Conservation (phyloP, 2,113 vertebrate genomes). For the Catharus minimus region DNA sequence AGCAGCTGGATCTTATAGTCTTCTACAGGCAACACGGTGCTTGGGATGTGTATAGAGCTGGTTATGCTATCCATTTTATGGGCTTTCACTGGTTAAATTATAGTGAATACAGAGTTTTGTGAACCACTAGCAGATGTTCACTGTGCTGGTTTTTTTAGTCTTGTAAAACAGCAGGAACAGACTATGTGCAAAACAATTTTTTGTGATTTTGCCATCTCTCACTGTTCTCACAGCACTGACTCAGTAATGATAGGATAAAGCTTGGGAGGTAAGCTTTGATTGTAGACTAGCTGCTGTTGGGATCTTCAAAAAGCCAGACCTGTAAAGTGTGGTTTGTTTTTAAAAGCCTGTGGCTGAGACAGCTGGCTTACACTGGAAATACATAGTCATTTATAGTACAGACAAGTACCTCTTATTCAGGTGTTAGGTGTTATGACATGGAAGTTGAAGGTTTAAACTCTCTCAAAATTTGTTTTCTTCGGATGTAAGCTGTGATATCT, state of each 20-base stretch:
- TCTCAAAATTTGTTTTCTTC: not conserved
- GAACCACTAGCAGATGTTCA: not conserved
- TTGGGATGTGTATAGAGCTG: not conserved
- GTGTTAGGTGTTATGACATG: not conserved
- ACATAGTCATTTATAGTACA: not conserved
- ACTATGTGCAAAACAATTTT: not conserved
- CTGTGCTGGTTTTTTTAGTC: not conserved
- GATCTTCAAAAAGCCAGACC: not conserved
- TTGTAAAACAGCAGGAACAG: constrained; percentile 49
- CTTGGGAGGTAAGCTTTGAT: constrained; percentile 45
- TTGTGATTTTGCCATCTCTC: constrained; percentile 31
- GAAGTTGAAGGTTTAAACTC: not conserved
- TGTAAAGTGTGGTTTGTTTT: not conserved
- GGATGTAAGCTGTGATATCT: not conserved
- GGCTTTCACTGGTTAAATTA: constrained; percentile 4
- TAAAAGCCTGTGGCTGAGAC: not conserved
- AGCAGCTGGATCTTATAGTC: not conserved
- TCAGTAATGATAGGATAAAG: constrained; percentile 3
- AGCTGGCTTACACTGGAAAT: not conserved
- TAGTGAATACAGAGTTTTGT: not conserved
- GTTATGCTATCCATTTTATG: not conserved
- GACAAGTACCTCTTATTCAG: not conserved
- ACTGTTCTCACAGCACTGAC: constrained; percentile 46
- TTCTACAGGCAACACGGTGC: not conserved
- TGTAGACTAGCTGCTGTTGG: not conserved